Base-by-base conservation (phyloP, 2,797 vertebrate species). In the Lepus oiostolus region DNA sequence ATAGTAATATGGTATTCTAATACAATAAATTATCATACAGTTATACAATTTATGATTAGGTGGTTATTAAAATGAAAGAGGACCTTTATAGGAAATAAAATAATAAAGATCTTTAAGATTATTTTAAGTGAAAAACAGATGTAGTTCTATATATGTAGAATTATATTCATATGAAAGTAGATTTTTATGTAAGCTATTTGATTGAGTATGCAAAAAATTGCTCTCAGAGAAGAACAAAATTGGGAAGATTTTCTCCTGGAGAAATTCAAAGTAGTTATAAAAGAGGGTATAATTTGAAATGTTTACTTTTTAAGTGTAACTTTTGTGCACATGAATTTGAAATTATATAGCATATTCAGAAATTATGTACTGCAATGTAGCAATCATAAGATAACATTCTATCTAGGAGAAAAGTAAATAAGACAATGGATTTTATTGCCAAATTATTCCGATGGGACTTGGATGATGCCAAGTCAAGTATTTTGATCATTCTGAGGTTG, bases 311-410 rank as follows among this genome's bases (percentile, higher is more conserved):
- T 11, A 62, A 72, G 26, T 21, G 13, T 70, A 65, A 72, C 10
- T 71, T 87, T 68, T 80, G 12, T 1, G 71, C 62, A 30, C 2
- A 83, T 65, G 60, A 17, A 54, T 81, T 90, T n/a, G 47, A 63
- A 76, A 32, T 30, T 93, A 14, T 88, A 2, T 71, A 17, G 80
- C 87, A 87, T 4, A 67, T 62, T 5, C 2, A 85, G 42, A 85
- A 60, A 30, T 63, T 70, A 32, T 6, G 19, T 81, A 38, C 21
- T 85, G 5, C 0, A 58, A 52, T 28, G 67, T 54, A 54, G 42
- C 30, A 68, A 67, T 85, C 63, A 94, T 52, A 93, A 67, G 22
- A 83, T 92, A 85, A 38, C 19, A 88, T 88, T 92, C 58, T 85
- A 26, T 81, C 58, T 85, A n/a, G 47, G 24, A 42, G 17, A 3